Conservation (phyloP, 2,113 vertebrate genomes). For the Melanotaenia duboulayi region DNA sequence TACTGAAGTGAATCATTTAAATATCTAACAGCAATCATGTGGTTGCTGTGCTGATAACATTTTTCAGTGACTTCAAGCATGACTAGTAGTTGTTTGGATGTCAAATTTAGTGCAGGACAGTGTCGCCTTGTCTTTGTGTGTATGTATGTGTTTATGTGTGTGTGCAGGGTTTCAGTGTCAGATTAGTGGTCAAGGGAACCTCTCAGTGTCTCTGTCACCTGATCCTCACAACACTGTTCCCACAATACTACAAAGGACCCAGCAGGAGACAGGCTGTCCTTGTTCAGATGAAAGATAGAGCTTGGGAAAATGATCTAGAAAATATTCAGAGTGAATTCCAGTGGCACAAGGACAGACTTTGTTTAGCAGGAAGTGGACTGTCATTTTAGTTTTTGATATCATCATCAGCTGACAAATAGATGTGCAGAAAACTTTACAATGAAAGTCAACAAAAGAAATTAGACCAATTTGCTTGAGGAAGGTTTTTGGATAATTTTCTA, state of each 20-base stretch:
- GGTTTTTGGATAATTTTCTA: neutral
- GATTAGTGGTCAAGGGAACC: slow-evolving; percentile 67
- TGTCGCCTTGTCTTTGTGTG: slow-evolving; percentile 26
- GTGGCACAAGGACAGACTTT: slow-evolving; percentile 54
- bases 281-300: slow-evolving; percentile 73
- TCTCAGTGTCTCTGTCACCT: slow-evolving; percentile 68
- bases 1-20: neutral
- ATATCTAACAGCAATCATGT: neutral
- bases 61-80: neutral
- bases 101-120: slow-evolving; percentile 32
- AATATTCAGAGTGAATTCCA: slow-evolving; percentile 70
- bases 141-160: slow-evolving; percentile 14
- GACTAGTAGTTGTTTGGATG: slow-evolving; percentile 16
- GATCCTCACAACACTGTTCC: slow-evolving; percentile 73
- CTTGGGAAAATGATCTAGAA: slow-evolving; percentile 71
- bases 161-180: slow-evolving; percentile 27
- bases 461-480: neutral
- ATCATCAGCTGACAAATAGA: slow-evolving; percentile 13
- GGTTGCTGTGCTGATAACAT: neutral
- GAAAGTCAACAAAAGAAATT: neutral
- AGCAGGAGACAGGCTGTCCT: slow-evolving; percentile 64
- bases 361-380: slow-evolving; percentile 44
- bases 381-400: slow-evolving; percentile 19
- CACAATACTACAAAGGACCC: slow-evolving; percentile 71
- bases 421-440: slow-evolving; percentile 28